Percentiles rank a stretch among this genome's conserved stretches.
These are phyloP conservation scores for Epizoanthus scotinus DNA, from an alignment of 92 coral and sea anemone species.

Conservation along the genomic window DNA sequence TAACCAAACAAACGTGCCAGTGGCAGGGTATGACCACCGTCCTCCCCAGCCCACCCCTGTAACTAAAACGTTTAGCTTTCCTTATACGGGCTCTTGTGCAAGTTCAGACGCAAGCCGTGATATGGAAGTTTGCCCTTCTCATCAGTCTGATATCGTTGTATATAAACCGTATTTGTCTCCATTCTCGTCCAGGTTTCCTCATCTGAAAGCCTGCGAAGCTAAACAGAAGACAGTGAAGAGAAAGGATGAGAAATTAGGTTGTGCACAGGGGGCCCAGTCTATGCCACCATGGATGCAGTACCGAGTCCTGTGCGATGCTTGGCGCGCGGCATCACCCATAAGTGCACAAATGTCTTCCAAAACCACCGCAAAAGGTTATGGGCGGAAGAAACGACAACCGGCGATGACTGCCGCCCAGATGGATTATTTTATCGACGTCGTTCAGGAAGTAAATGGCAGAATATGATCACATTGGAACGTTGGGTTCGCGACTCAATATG, in stretches of 20 bases:
- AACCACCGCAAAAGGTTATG: background rate
- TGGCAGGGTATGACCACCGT: background rate
- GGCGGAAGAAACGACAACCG: background rate
- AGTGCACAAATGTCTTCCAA: background rate
- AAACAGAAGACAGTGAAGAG: background rate
- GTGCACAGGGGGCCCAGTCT: background rate
- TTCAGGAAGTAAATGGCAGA: constrained; percentile 20
- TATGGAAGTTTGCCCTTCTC: background rate
- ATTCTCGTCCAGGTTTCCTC: constrained; percentile 34
- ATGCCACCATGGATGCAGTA: constrained; percentile 41
- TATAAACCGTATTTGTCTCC: constrained; percentile 13
- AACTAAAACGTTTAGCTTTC: constrained; percentile 10
- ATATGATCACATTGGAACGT: background rate
- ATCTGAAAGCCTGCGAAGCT: constrained; percentile 15
- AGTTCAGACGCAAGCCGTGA: background rate
- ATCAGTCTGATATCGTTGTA: background rate
- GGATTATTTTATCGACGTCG: constrained; percentile 25
- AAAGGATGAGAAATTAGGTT: background rate
- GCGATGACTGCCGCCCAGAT: constrained; percentile 4
- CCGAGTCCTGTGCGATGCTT: constrained; percentile 24
- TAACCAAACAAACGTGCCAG: background rate
- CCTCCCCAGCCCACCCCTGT: background rate
- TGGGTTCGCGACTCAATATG: no score
- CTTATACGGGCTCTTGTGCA: background rate
- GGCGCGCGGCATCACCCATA: constrained; percentile 25